phyloP scores from a whole-genome alignment of 2,888 invertebrate genomes.

The Diarsia dahlii region DNA sequence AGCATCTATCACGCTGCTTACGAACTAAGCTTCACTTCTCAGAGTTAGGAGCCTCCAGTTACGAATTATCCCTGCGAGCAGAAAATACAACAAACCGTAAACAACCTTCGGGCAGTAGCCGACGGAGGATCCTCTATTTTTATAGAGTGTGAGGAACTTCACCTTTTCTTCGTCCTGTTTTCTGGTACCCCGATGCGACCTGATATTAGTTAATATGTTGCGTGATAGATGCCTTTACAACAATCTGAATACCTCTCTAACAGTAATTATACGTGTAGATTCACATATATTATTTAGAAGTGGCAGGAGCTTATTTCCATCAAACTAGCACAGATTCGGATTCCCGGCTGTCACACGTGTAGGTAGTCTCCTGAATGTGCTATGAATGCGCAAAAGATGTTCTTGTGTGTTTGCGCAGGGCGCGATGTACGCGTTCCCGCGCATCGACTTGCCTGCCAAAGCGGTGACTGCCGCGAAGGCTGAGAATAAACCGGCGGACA shows the following conservation, averaged over 20 bases:
- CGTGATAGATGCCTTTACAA: too few relatives aligned
- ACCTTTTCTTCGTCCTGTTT: not conserved
- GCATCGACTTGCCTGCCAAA: slow-evolving; percentile 94
- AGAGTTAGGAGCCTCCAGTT: not conserved
- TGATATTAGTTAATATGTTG: not conserved
- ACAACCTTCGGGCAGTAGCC: not conserved
- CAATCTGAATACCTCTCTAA: too few relatives aligned
- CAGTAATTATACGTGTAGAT: too few relatives aligned
- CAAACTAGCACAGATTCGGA: not conserved
- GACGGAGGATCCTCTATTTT: not conserved
- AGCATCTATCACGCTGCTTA: not conserved
- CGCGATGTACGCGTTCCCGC: slow-evolving; percentile 99
- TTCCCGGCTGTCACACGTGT: not conserved
- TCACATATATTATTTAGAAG: too few relatives aligned
- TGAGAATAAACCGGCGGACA: slow-evolving; percentile 94
- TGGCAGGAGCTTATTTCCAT: not conserved
- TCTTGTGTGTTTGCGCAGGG: slow-evolving; percentile 89
- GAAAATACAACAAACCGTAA: not conserved
- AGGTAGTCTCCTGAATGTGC: not conserved
- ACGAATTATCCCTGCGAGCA: not conserved
- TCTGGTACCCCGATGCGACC: not conserved
- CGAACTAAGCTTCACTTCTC: not conserved
- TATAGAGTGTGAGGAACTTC: not conserved
- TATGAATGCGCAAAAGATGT: not conserved
- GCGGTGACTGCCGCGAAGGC: slow-evolving; percentile 96